Percentiles rank a stretch among this genome's conserved stretches.
These are phyloP conservation scores for Oostethus manadensis DNA, from an alignment of 2,113 vertebrate species.

Conservation along the genomic window DNA sequence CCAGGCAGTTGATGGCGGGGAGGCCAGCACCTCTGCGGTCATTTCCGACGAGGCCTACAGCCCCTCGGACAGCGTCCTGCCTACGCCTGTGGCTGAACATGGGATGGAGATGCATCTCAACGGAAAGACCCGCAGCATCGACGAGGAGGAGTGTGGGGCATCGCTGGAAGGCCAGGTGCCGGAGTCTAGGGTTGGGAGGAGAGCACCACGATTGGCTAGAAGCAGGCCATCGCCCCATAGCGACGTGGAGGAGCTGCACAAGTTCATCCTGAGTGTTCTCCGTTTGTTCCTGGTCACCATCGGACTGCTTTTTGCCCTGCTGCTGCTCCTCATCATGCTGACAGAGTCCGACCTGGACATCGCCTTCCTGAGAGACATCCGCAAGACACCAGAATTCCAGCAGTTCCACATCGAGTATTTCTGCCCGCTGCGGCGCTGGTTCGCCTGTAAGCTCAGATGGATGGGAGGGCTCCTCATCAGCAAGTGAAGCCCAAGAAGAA, in stretches of 20 bases:
- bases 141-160: slow-evolving; percentile 77
- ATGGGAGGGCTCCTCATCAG: slow-evolving; percentile 85
- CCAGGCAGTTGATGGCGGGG: slow-evolving; percentile 70
- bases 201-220: slow-evolving; percentile 64
- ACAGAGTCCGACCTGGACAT: slow-evolving; percentile 96
- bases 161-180: slow-evolving; percentile 59
- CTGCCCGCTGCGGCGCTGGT: slow-evolving; percentile 97
- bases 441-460: slow-evolving; percentile 93
- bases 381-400: slow-evolving; percentile 94
- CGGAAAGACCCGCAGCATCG: slow-evolving; percentile 80
- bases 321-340: slow-evolving; percentile 91
- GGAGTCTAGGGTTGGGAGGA: slow-evolving; percentile 67
- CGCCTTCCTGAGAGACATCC: slow-evolving; percentile 94
- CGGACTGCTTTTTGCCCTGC: slow-evolving; percentile 88
- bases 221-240: slow-evolving; percentile 38
- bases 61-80: slow-evolving; percentile 86
- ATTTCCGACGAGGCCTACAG: slow-evolving; percentile 88
- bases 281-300: slow-evolving; percentile 92
- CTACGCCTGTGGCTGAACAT: slow-evolving; percentile 85
- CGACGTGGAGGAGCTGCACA: slow-evolving; percentile 86
- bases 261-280: slow-evolving; percentile 90
- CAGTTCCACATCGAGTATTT: slow-evolving; percentile 98
- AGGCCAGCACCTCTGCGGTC: slow-evolving; percentile 70
- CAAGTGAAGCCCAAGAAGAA: slow-evolving; percentile 65
- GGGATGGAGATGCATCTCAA: slow-evolving; percentile 83